phyloP scores from a whole-genome alignment of 1,140 invertebrate genomes.

The Ceratitis capitata region DNA sequence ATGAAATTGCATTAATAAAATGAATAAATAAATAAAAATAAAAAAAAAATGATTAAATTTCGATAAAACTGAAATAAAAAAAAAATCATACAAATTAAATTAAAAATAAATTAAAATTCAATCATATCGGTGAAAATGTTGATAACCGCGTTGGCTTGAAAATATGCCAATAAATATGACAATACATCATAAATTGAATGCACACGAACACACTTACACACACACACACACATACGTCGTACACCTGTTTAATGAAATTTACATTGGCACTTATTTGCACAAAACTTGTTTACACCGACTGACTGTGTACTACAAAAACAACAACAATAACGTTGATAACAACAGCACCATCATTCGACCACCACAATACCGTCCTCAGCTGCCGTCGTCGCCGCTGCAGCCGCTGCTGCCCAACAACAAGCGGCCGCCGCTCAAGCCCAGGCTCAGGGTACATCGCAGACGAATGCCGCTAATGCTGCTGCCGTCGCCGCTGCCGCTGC shows the following conservation, averaged over 20 bases:
- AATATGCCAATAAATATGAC: background rate
- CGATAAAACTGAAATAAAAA: background rate
- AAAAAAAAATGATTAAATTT: constrained; percentile 12
- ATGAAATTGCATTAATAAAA: constrained; percentile 44
- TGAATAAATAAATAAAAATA: background rate
- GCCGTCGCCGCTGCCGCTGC: constrained; percentile 66
- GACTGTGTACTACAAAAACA: constrained; percentile 49
- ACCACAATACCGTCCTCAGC: constrained; percentile 48
- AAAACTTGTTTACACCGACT: constrained; percentile 47
- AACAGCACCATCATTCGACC: constrained; percentile 52
- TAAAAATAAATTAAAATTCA: background rate
- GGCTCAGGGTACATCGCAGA: constrained; percentile 47
- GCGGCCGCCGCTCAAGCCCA: constrained; percentile 22
- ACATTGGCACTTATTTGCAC: constrained; percentile 52
- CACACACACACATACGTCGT: constrained; percentile 45
- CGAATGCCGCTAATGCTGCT: constrained; percentile 64
- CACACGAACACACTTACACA: constrained; percentile 40
- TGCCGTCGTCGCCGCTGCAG: constrained; percentile 54
- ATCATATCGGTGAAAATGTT: background rate
- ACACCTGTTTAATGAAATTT: too few species aligned
- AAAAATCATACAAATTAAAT: background rate
- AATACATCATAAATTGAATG: background rate
- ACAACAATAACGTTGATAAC: constrained; percentile 48
- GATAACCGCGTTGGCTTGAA: background rate
- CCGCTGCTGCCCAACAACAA: constrained; percentile 52